phyloP scores from a whole-genome alignment of 1,140 invertebrate species.

The Zaprionus vittiger region DNA sequence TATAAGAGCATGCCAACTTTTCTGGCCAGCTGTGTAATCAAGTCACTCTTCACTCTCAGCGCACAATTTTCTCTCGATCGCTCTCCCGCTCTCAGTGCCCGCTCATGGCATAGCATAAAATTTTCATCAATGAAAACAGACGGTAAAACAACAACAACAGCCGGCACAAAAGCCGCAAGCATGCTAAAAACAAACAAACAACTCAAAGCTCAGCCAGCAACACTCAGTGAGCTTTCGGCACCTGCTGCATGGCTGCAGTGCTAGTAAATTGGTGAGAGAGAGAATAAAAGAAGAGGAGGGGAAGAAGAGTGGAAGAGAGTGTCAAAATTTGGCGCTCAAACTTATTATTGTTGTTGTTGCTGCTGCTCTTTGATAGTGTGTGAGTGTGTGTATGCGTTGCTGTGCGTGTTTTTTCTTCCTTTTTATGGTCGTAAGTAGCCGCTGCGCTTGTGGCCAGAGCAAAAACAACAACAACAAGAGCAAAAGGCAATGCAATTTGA shows the following conservation, averaged over 20 bases:
- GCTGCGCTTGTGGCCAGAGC: slow-evolving; percentile 29
- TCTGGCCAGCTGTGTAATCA: slow-evolving; percentile 47
- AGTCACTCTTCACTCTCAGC: slow-evolving; percentile 16
- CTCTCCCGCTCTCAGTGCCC: not conserved
- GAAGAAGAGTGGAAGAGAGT: slow-evolving; percentile 18
- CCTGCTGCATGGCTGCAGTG: slow-evolving; percentile 60
- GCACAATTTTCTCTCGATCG: slow-evolving; percentile 4
- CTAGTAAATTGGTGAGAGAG: not conserved
- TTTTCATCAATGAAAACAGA: slow-evolving; percentile 76
- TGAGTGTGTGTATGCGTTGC: slow-evolving; percentile 1
- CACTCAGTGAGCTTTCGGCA: slow-evolving; percentile 57
- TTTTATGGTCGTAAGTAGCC: slow-evolving; percentile 26
- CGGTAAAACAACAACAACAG: slow-evolving; percentile 64
- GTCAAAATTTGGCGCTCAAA: slow-evolving; percentile 37
- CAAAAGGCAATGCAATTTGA: slow-evolving; percentile 57
- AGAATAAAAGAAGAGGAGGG: slow-evolving; percentile 10
- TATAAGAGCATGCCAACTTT: slow-evolving; percentile 17
- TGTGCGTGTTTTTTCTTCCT: slow-evolving; percentile 17
- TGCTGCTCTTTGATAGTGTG: not conserved
- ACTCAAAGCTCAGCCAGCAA: slow-evolving; percentile 60
- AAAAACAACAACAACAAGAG: slow-evolving; percentile 27
- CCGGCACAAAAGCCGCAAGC: slow-evolving; percentile 64
- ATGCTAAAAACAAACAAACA: slow-evolving; percentile 53
- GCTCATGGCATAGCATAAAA: slow-evolving; percentile 13
- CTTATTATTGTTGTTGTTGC: slow-evolving; percentile 15